Base-by-base conservation (phyloP, 2,113 vertebrate species). In the Physeter macrocephalus region DNA sequence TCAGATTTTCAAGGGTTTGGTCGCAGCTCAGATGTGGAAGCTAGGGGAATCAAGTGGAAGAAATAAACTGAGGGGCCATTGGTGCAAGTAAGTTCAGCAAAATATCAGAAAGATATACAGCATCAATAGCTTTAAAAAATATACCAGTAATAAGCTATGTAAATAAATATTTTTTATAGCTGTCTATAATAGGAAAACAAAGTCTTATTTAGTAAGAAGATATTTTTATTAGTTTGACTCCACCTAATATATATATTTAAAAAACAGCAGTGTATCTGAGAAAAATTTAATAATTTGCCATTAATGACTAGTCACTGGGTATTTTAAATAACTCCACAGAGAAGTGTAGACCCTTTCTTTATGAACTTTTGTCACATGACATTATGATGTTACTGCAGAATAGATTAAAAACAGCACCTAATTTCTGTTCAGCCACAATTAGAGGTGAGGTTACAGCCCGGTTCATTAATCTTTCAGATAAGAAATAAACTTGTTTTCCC, bases 381-480 rank as follows among this genome's bases (percentile, higher is more conserved):
- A 67, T 92, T 96, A 81, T 95, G 92, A 72, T 85, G 64, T 96
- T 67, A 89, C 81, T 15, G 27, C 88, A 67, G 81, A 95, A 87
- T 85, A 96, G 95, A 98, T 97, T 97, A 97, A 96, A 97, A 96
- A 94, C 93, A 96, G 91, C 93, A 97, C 91, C 96, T 96, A 54
- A 49, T 98, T 97, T 98, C 96, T 96, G 87, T 84, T 95, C 92
- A 88, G 93, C 67, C 83, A 90, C 95, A 95, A 96, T 97, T 93
- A 97, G 96, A 96, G 92, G 93, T 84, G 91, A 97, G 96, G 96
- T 96, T 81, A 83, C 36, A 80, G 78, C 74, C 83, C 25, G 36
- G 71, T 88, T 95, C 93, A 97, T 98, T 94, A 86, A 96, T 97
- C 95, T 97, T 95, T 77, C 84, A n/a, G 93, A 92, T 97, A 94